Conservation (phyloP, 2,797 vertebrate species). For the Oophaga sylvatica region DNA sequence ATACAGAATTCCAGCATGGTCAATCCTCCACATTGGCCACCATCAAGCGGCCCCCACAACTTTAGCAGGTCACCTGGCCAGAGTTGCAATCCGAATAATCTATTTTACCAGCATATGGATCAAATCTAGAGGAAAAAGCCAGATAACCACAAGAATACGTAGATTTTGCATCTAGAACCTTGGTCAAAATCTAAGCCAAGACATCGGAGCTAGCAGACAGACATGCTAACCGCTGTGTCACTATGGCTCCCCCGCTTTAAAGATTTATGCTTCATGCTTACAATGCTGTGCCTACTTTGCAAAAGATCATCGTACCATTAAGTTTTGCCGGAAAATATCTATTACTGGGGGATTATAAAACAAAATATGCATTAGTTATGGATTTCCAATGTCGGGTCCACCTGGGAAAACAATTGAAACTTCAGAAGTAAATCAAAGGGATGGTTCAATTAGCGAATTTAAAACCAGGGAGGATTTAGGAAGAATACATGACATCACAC, state of each 20-base stretch:
- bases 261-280: not conserved
- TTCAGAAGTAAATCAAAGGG: slow-evolving; percentile 30
- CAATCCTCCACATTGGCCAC: not conserved
- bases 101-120: not conserved
- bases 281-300: slow-evolving; percentile 11
- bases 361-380: not conserved
- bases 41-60: not conserved
- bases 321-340: not conserved
- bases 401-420: slow-evolving; percentile 44
- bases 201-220: not conserved
- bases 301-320: slow-evolving; percentile 8
- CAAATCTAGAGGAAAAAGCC: not conserved
- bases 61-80: not conserved
- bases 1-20: not conserved
- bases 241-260: not conserved
- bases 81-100: not conserved
- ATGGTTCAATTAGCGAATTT: slow-evolving; percentile 14
- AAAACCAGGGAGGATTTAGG: not conserved
- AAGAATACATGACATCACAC: slow-evolving; percentile 39
- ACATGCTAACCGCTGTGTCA: slow-evolving; percentile 11
- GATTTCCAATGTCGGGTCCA: not conserved
- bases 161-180: not conserved
- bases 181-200: not conserved
- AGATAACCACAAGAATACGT: not conserved
- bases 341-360: slow-evolving; percentile 24